These are phyloP conservation scores for Lepidiolamprologus cunningtoni DNA, from an alignment of 2,113 vertebrate species.

Conservation along the genomic window DNA sequence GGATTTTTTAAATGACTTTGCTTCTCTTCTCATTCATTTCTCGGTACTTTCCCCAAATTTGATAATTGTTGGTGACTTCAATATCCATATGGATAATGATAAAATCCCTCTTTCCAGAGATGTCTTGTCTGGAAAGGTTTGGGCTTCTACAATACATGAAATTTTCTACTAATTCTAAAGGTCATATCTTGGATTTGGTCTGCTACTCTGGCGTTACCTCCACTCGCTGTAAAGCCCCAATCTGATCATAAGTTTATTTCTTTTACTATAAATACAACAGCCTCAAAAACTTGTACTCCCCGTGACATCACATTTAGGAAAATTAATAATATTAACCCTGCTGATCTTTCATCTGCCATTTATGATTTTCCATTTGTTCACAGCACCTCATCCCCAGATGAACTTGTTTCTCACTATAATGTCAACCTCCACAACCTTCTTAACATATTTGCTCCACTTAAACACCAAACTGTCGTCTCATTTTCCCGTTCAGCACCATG, in stretches of 20 bases:
- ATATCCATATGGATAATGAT: not conserved
- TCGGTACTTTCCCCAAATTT: not conserved
- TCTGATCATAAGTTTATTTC: not conserved
- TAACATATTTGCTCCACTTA: not conserved
- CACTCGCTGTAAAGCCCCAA: not conserved
- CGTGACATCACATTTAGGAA: not conserved
- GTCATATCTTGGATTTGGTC: not conserved
- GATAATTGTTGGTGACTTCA: not conserved
- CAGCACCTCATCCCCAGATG: not conserved
- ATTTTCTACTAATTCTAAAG: not conserved
- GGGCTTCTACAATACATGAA: not conserved
- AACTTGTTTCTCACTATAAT: not conserved
- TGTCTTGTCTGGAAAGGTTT: fast-evolving
- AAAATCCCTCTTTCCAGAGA: not conserved
- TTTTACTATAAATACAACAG: not conserved
- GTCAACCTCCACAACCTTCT: not conserved
- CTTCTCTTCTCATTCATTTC: fast-evolving
- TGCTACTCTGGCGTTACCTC: not conserved
- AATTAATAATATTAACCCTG: not conserved
- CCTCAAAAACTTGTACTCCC: not conserved
- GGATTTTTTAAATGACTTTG: not conserved
- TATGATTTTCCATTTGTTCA: not conserved
- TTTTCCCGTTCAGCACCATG: not conserved
- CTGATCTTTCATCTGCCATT: not conserved
- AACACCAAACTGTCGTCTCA: not conserved